Evolutionary conservation across 2,888 invertebrate species (phyloP).

Genomic region (Pheosia tremula): DNA sequence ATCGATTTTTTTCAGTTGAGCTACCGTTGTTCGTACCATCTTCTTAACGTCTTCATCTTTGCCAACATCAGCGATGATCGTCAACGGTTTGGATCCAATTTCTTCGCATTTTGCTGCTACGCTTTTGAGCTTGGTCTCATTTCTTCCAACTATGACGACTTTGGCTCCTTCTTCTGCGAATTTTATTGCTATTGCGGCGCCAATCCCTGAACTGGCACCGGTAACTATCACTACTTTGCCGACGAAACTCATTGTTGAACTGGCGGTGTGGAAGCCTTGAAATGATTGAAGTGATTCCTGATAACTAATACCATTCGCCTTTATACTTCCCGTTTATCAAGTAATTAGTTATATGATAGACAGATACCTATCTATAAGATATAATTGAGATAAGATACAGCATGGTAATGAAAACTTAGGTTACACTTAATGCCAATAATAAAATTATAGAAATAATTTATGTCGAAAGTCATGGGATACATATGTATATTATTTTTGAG

Average conservation of each 20-base stretch:
- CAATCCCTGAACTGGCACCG: conserved; percentile 41
- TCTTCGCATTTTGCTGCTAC: conserved; percentile 23
- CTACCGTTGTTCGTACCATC: conserved; percentile 36
- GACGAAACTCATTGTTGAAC: conserved; percentile 27
- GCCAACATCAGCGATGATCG: conserved; percentile 42
- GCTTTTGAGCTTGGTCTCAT: conserved; percentile 30
- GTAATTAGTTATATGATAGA: too few species aligned
- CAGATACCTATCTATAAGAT: too few species aligned
- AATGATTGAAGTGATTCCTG: too few species aligned
- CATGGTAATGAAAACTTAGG: too few species aligned
- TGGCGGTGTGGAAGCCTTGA: too few species aligned
- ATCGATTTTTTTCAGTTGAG: conserved; percentile 37
- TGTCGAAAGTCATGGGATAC: too few species aligned
- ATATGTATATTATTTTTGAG: too few species aligned
- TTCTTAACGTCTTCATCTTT: conserved; percentile 38
- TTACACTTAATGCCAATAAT: too few species aligned
- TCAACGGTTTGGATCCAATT: conserved; percentile 16
- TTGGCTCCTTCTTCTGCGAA: conserved; percentile 33
- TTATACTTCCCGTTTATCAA: too few species aligned
- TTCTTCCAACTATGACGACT: conserved; percentile 34
- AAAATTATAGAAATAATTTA: too few species aligned
- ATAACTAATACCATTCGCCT: too few species aligned
- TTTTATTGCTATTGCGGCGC: conserved; percentile 35
- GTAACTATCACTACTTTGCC: conserved; percentile 40
- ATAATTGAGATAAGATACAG: too few species aligned